Percentiles rank a stretch among this genome's conserved stretches.
Evolutionary conservation across 2,113 vertebrate genomes (phyloP).

Genomic region (Catagonus wagneri): DNA sequence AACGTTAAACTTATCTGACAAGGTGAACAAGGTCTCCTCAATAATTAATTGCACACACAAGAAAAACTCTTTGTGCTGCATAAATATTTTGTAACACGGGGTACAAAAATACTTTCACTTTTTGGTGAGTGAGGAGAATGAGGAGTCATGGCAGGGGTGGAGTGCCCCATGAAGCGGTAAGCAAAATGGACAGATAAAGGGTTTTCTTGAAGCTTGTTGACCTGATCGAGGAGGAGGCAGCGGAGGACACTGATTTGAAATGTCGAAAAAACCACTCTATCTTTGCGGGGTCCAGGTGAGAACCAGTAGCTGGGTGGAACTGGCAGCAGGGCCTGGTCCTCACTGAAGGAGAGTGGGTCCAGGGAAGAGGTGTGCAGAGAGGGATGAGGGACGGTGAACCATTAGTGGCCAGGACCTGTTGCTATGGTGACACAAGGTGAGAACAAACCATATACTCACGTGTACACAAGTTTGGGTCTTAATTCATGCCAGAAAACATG

Average conservation of each 20-base stretch:
- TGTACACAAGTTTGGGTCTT: constrained; percentile 86
- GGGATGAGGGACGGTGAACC: constrained; percentile 65
- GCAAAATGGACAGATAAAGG: background rate
- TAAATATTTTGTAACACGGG: constrained; percentile 92
- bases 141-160: constrained; percentile 81
- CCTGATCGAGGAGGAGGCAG: constrained; percentile 58
- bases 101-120: constrained; percentile 91
- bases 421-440: constrained; percentile 85
- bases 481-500: constrained; percentile 90
- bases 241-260: constrained; percentile 72
- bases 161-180: constrained; percentile 69
- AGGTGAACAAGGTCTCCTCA: constrained; percentile 87
- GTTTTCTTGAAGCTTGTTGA: constrained; percentile 67
- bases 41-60: constrained; percentile 89
- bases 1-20: constrained; percentile 90
- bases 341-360: background rate
- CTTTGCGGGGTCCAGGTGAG: background rate
- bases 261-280: constrained; percentile 69
- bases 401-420: constrained; percentile 81
- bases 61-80: constrained; percentile 89
- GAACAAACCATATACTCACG: constrained; percentile 87
- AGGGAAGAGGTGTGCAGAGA: background rate
- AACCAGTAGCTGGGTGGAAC: too few relatives aligned
- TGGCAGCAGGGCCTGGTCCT: background rate
- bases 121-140: constrained; percentile 85